These are phyloP conservation scores for Dascillus cervinus DNA, from an alignment of 2,888 invertebrate species.

Conservation along the genomic window DNA sequence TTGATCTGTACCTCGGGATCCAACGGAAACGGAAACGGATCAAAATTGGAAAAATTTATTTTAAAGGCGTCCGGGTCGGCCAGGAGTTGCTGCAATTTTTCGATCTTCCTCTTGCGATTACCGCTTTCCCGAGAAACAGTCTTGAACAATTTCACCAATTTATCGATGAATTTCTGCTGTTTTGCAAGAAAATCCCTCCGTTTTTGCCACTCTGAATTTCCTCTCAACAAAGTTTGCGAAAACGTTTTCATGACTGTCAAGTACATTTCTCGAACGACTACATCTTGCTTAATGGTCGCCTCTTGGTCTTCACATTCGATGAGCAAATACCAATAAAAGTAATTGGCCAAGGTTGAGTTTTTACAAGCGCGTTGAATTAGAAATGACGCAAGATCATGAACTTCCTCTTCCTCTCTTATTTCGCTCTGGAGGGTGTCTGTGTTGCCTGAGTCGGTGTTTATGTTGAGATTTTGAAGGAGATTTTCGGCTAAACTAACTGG, in stretches of 20 bases:
- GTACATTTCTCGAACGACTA: slow-evolving; percentile 70
- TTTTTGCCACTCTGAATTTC: slow-evolving; percentile 64
- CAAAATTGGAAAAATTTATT: slow-evolving; percentile 83
- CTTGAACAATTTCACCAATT: slow-evolving; percentile 81
- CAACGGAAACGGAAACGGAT: slow-evolving; percentile 87
- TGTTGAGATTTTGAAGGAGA: slow-evolving; percentile 29
- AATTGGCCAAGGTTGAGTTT: slow-evolving; percentile 88
- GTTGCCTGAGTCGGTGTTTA: slow-evolving; percentile 41
- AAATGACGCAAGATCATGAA: slow-evolving; percentile 77
- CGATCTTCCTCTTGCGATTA: slow-evolving; percentile 85
- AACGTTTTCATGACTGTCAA: slow-evolving; percentile 83
- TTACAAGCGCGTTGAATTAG: slow-evolving; percentile 82
- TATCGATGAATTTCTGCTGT: slow-evolving; percentile 88
- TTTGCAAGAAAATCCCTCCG: slow-evolving; percentile 69
- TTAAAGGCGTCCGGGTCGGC: slow-evolving; percentile 74
- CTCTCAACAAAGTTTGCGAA: slow-evolving; percentile 60
- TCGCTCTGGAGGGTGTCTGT: slow-evolving; percentile 48
- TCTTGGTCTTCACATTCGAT: slow-evolving; percentile 92
- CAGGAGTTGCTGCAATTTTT: slow-evolving; percentile 76
- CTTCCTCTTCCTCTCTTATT: slow-evolving; percentile 39
- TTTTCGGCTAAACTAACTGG: slow-evolving; percentile 29
- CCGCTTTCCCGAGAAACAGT: slow-evolving; percentile 85
- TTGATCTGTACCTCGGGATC: slow-evolving; percentile 87
- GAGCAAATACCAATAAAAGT: slow-evolving; percentile 93
- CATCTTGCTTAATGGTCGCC: slow-evolving; percentile 61